Evolutionary conservation across 2,888 invertebrate genomes (phyloP), one percentile per base, ranked within the genome.

Genomic region (Rhogogaster chlorosoma): DNA sequence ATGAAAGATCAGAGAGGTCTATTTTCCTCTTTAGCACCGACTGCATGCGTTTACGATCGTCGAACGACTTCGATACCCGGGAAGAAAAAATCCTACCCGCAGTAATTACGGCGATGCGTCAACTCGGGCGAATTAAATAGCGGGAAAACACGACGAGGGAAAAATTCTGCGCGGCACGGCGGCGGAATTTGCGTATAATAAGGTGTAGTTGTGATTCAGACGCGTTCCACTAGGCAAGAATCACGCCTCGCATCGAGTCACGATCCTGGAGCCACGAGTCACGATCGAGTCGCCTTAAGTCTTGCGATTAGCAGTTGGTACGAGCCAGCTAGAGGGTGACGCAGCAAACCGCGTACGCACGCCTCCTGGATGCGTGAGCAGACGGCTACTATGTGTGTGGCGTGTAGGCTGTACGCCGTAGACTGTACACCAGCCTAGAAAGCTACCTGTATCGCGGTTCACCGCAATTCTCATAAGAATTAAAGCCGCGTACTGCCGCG

Each of bases 221-320:
- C 80, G 80, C 80, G 80, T 80, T 80, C 80, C 80, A 80, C 38
- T 49, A 61, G 38, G 80, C 80, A 80, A 61, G 80, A 80, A 49
- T 80, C 80, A 80, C 80, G 77, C 53, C 45, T 26, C 9, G 15
- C 45, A 53, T 77, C 26, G 49, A 49, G 38, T 77, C 53, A 77
- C 77, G 77, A 77, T 26, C 9, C 29, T 42, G 22, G 29, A 53
- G 29, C 29, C 45, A 4, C 80, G 61, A 80, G 80, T 80, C 80
- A 80, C 38, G 77, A 49, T 77, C 77, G 77, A 29, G 49, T 67
- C 32, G 5, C 32, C 67, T 67, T 67, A 67, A 67, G 32, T 32
- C 67, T 18, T 2, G 32, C 67, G 67, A 67, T 67, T 67, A 67
- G 67, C 32, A 18, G 15, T 32, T n/a, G 36, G n/a, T n/a, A 38